Evolutionary conservation across 1,140 invertebrate genomes (phyloP), one percentile per base, ranked within the genome.

Genomic region (Panonychus citri): DNA sequence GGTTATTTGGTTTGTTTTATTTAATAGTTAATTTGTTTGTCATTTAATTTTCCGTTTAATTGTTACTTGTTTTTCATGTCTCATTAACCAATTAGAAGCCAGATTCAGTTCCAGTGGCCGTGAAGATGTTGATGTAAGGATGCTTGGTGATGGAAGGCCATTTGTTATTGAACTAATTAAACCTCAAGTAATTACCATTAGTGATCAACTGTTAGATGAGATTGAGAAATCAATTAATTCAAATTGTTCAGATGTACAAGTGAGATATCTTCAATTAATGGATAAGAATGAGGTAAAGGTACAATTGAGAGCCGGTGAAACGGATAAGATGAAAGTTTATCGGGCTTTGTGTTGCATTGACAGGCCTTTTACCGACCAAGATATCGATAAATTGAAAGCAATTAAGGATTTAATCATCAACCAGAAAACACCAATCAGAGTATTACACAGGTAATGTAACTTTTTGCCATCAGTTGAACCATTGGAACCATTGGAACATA

Each of bases 61-160:
- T n/a, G n/a, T n/a, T n/a, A n/a, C n/a, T n/a, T n/a, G n/a, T n/a
- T n/a, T n/a, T n/a, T n/a, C n/a, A n/a, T n/a, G n/a, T n/a, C n/a
- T n/a, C n/a, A n/a, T n/a, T n/a, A n/a, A n/a, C n/a, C n/a, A n/a
- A n/a, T n/a, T n/a, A 54, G 53, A 66, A 63, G 67, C 63, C 77
- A 82, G 68, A 79, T 95, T 76, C 65, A 80, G 84, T 61, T 78
- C 89, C 5, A 91, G 88, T 57, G 91, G 91, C 0, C 73, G 91
- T 54, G 91, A 96, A 72, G 91, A 97, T 73, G 85, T 88, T 0
- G 88, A 94, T 71, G 87, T 95, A 0, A 59, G 66, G 54, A 74
- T 66, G 60, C 57, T 67, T 4, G 66, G 66, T 21, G 56, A 55
- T 52, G 90, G 89, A 2, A 69, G 87, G 48, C 87, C 86, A 1